Evolutionary conservation across 2,113 vertebrate genomes (phyloP), one percentile per base, ranked within the genome.

Genomic region (Syngnathus typhle): DNA sequence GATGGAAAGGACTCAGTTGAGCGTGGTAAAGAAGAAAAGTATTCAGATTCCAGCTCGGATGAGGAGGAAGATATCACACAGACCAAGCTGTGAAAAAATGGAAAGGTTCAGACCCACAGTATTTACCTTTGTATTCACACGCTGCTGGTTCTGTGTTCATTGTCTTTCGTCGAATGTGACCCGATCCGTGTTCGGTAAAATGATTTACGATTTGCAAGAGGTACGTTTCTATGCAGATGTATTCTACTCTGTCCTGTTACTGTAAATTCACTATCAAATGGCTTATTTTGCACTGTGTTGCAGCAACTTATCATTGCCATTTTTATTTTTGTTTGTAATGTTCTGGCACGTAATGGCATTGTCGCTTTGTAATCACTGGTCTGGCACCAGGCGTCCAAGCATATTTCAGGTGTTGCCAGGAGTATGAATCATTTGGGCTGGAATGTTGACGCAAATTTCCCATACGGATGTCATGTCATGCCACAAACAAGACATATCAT

Each of bases 1-100:
- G 5, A 0, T 36, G 76, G 36, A 62, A 83, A 70, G 56, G 66
- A 58, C 39, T 73, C 60, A 0, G 5, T 39, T 0, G 21, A 70
- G 62, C 1, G 9, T 2, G 0, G 0, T 6, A 5, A 65, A 0
- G 21, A 75, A 21, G 10, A 36, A 2, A 75, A 1, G n/a, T 23
- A 38, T 1, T 85, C 81, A 1, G 37, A 67, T 21, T 72, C 74
- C 36, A 64, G 67, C 67, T 69, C 32, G 1, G 63, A 85, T 0
- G 43, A 82, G 0, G 38, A 79, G 6, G 19, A 72, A 5, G n/a
- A 72, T 6, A 0, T 0, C 7, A 11, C 1, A 3, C 60, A 79
- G 21, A 81, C 84, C 55, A 82, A 58, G 68, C 71, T 91, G 3
- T 90, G 74, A 10, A 41, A n/a, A n/a, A 37, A 39, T 5, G 12